A percentile compares a stretch with the other conserved stretches of the same genome.
Conservation (phyloP, 2,888 invertebrate species). For the Biston stratarius region DNA sequence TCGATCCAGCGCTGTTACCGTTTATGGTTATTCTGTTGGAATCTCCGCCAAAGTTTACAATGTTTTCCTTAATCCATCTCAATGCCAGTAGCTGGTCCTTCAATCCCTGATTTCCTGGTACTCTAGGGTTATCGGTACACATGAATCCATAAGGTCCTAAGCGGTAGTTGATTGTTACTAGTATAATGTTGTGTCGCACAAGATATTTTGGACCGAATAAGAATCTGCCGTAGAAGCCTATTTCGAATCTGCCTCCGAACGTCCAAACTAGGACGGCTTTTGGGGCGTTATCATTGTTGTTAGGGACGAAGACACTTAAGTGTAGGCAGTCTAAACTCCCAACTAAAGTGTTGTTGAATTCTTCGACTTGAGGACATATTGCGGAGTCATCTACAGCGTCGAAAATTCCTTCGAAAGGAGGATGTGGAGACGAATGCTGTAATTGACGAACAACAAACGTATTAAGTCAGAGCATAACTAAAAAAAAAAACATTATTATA, state of each 20-base stretch:
- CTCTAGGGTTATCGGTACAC: slow-evolving; percentile 60
- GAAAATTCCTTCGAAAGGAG: slow-evolving; percentile 47
- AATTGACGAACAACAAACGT: background rate
- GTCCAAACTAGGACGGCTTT: slow-evolving; percentile 66
- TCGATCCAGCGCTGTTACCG: slow-evolving; percentile 67
- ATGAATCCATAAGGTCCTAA: slow-evolving; percentile 71
- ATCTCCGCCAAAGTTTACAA: slow-evolving; percentile 68
- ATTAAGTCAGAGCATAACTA: no score
- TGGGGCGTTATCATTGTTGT: slow-evolving; percentile 33
- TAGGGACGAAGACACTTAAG: slow-evolving; percentile 78
- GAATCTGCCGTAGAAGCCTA: slow-evolving; percentile 50
- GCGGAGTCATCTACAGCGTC: slow-evolving; percentile 54
- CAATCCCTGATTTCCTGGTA: slow-evolving; percentile 70
- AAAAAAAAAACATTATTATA: no score
- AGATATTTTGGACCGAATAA: slow-evolving; percentile 56
- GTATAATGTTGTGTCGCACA: slow-evolving; percentile 55
- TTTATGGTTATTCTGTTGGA: slow-evolving; percentile 61
- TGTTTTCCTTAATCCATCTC: slow-evolving; percentile 66
- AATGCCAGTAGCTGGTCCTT: slow-evolving; percentile 68
- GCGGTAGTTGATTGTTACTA: slow-evolving; percentile 68
- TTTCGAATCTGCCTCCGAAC: slow-evolving; percentile 62
- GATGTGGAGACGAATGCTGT: slow-evolving; percentile 30
- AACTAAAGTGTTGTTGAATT: slow-evolving; percentile 10
- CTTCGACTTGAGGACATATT: slow-evolving; percentile 52
- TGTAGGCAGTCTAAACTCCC: slow-evolving; percentile 54